Evolutionary conservation across 1,140 invertebrate genomes (phyloP), one percentile per base, ranked within the genome.

Genomic region (Semibalanus balanoides): DNA sequence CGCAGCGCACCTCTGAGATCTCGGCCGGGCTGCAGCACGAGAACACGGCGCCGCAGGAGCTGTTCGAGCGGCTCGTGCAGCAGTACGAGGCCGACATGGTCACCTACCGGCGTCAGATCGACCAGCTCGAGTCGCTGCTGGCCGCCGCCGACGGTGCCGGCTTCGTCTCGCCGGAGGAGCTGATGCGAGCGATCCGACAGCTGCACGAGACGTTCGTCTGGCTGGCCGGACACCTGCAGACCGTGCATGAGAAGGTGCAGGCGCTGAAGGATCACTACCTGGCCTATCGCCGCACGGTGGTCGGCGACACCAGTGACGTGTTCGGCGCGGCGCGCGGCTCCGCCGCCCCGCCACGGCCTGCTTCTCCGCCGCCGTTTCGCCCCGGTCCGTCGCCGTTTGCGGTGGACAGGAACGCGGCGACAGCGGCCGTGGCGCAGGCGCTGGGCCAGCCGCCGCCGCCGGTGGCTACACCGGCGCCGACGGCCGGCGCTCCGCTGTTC

Each of bases 351-450:
- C 11, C 51, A 19, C 51, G 14, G 22, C 51, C 35, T 17, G 35
- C 35, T 17, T 40, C 51, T 7, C 51, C 51, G 22, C 51, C 51
- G 22, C 51, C 11, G 64, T 78, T 43, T 73, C 78, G 73, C 17
- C 79, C 81, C 0, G 88, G 93, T 74, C 93, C 93, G 0, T 87
- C 88, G 27, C 88, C 92, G 80, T 87, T 91, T n/a, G 89, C 92
- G 84, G 94, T 92, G n/a, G 94, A 93, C 82, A 96, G 95, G 81
- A 94, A 95, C 83, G 90, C 97, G 0, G 91, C 93, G 87, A 79
- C 96, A 78, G 87, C 93, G 3, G 94, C 93, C 83, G 80, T 87
- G 89, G 83, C 93, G 88, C 80, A 92, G 88, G 86, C 86, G 51
- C 91, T 93, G 0, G 89, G 93, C 72, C 14, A 64, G 51, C 14